Base-by-base conservation (phyloP, 2,797 vertebrate species). In the Lepilemur septentrionalis region DNA sequence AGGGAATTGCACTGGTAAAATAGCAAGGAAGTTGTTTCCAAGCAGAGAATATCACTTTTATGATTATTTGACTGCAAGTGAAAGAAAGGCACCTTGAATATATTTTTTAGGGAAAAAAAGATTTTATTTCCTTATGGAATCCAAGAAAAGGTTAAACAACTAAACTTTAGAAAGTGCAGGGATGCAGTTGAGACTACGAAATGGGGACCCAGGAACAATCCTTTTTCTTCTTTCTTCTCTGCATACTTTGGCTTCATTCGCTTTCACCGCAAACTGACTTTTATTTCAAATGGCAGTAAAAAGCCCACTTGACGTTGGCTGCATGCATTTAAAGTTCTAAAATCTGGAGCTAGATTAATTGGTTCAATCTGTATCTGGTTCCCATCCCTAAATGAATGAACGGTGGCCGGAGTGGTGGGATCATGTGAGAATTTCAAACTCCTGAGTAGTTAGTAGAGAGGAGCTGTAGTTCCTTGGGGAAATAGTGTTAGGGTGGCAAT, bases 241-340 rank as follows among this genome's bases (percentile, higher is more conserved):
- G 35, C 3, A 67, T 63, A 30, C 8, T 3, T 69, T 61, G 46
- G 9, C 48, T 82, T 96, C 30, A 13, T 79, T 82, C 52, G 93
- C n/a, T 78, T 91, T 94, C 69, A 82, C 35, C 75, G 32, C 12
- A 82, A 82, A 73, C 30, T 6, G 10, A 93, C 50, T 92, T 92
- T 81, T 70, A 83, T 91, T 93, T 81, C 59, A 65, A 30, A 75
- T 50, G 82, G 50, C 69, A 92, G 59, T 43, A 91, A 92, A 94
- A 76, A 79, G 30, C 7, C 15, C 59, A 83, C 30, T 96, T 93
- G 86, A 93, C 63, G 22, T 72, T 72, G 59, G 55, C 52, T 55
- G 13, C 67, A 70, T 15, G 25, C 59, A 81, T 76, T 82, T 85
- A 41, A 94, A 95, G 50, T 83, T 96, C 30, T 89, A 63, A 86